Evolutionary conservation across 2,888 invertebrate genomes (phyloP).

Genomic region (Parelbella ahira): DNA sequence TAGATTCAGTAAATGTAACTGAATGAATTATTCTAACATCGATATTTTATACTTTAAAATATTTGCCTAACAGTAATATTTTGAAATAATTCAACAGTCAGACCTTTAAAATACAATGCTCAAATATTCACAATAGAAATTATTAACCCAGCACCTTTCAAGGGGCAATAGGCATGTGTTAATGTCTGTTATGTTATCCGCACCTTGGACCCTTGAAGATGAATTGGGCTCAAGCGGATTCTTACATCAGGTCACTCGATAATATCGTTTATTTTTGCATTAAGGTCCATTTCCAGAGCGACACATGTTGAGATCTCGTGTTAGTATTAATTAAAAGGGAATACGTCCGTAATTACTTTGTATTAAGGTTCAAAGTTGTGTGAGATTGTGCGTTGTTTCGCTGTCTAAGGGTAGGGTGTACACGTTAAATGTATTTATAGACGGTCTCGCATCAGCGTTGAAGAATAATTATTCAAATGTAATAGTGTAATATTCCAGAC

Average conservation of each 20-base stretch:
- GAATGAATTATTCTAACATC: no score
- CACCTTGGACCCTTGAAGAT: constrained; percentile 9
- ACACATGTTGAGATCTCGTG: constrained; percentile 20
- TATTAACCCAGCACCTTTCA: no score
- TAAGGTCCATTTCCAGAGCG: constrained; percentile 12
- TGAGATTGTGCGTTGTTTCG: constrained; percentile 4
- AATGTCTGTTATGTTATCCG: not conserved
- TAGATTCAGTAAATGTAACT: no score
- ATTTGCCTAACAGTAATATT: no score
- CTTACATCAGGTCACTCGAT: constrained; percentile 15
- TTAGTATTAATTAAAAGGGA: no score
- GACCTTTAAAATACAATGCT: no score
- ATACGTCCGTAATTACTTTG: not conserved
- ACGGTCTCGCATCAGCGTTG: constrained; percentile 59
- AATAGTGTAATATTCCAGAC: constrained; percentile 55
- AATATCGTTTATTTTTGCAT: constrained; percentile 17
- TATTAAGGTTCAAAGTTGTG: constrained; percentile 23
- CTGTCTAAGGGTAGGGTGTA: constrained; percentile 25
- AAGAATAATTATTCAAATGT: constrained; percentile 72
- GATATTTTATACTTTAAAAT: no score
- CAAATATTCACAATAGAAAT: no score
- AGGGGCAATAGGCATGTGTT: not conserved
- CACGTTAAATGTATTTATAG: constrained; percentile 39
- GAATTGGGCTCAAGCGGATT: constrained; percentile 12
- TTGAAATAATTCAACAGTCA: no score